These are phyloP conservation scores for Drosophila nannoptera DNA, from an alignment of 1,140 invertebrate species.

Conservation along the genomic window DNA sequence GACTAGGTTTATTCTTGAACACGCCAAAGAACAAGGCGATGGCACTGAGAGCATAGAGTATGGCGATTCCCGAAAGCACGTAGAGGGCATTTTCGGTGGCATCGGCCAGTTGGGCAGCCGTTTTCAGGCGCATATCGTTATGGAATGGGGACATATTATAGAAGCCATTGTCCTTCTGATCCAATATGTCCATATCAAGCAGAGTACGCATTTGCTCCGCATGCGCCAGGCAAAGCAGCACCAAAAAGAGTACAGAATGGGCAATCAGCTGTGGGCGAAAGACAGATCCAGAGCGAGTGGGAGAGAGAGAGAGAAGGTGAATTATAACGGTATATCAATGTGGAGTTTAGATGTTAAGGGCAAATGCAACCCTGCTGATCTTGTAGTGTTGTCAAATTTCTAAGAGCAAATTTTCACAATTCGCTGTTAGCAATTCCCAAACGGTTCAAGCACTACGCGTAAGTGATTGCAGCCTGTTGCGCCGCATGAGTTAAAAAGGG, in stretches of 20 bases:
- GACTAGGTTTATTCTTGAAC: slow-evolving; percentile 65
- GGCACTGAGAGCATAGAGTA: slow-evolving; percentile 62
- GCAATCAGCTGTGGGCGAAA: slow-evolving; percentile 60
- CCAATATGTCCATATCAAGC: slow-evolving; percentile 70
- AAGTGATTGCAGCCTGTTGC: accelerated
- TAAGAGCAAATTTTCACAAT: not conserved
- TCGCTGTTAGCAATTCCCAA: slow-evolving; percentile 50
- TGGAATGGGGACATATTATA: slow-evolving; percentile 70
- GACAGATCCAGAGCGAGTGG: too few relatives aligned
- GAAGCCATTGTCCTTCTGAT: slow-evolving; percentile 75
- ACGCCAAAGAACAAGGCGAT: slow-evolving; percentile 70
- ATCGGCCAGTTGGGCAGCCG: slow-evolving; percentile 67
- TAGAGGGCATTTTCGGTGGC: slow-evolving; percentile 70
- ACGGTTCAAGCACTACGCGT: slow-evolving; percentile 16
- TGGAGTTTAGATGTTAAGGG: not conserved
- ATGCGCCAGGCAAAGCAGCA: slow-evolving; percentile 71
- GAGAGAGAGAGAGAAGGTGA: not conserved
- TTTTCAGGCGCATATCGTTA: slow-evolving; percentile 67
- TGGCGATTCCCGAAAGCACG: slow-evolving; percentile 50
- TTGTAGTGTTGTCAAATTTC: not conserved
- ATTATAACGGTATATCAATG: too few relatives aligned
- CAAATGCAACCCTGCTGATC: not conserved
- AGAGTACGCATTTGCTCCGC: slow-evolving; percentile 73
- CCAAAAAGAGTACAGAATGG: slow-evolving; percentile 68
- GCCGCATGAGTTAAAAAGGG: slow-evolving; percentile 48